These are phyloP conservation scores for Ammodytes marinus DNA, from an alignment of 2,113 vertebrate species.

Conservation along the genomic window DNA sequence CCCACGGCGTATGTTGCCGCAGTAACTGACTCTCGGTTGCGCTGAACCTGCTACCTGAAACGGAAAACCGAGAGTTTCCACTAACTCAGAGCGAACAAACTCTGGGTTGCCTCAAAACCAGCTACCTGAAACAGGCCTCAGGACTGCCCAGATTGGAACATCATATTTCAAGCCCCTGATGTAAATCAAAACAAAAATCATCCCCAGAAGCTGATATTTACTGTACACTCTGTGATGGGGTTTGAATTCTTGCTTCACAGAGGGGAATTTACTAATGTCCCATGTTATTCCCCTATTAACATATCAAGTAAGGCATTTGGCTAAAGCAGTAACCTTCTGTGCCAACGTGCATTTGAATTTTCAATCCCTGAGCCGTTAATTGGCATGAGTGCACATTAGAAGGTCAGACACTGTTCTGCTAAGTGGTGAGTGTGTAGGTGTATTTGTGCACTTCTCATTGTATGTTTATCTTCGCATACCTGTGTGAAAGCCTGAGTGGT, in stretches of 20 bases:
- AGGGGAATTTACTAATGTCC: background rate
- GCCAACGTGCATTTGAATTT: background rate
- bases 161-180: background rate
- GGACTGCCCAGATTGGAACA: background rate
- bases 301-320: background rate
- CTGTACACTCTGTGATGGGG: background rate
- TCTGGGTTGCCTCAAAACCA: too few species aligned
- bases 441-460: conserved; percentile 4
- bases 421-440: conserved; percentile 10
- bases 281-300: background rate
- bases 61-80: too few species aligned
- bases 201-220: background rate
- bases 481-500: background rate
- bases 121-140: too few species aligned
- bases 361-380: conserved; percentile 33
- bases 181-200: background rate
- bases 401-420: conserved; percentile 60
- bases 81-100: too few species aligned
- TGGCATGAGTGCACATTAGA: conserved; percentile 29
- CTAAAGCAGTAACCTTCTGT: background rate
- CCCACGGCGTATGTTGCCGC: too few species aligned
- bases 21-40: too few species aligned
- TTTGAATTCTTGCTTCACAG: conserved; percentile 8
- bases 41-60: too few species aligned
- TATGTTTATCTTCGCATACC: background rate